These are phyloP conservation scores for Crenuchus spilurus DNA, from an alignment of 2,797 vertebrate species.

Conservation along the genomic window DNA sequence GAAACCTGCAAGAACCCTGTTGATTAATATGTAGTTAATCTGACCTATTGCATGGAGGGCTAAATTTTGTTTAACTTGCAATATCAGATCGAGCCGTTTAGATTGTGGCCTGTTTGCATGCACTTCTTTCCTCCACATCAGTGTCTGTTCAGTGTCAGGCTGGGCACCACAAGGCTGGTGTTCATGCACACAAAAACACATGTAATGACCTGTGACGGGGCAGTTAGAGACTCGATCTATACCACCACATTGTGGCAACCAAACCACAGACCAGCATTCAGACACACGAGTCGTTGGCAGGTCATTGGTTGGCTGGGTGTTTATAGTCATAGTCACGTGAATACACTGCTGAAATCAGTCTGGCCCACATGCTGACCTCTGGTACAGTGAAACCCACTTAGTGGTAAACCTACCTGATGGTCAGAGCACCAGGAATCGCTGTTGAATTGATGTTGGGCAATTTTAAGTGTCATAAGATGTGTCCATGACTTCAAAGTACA, in stretches of 20 bases:
- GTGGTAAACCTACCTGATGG: not conserved
- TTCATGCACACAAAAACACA: conserved; percentile 4
- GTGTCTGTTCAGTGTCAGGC: conserved; percentile 37
- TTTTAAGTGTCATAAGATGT: too few species aligned
- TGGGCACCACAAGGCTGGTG: conserved; percentile 14
- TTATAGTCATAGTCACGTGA: not conserved
- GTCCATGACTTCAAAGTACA: too few species aligned
- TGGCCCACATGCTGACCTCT: not conserved
- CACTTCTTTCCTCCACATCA: conserved; percentile 9
- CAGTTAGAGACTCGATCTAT: conserved; percentile 13
- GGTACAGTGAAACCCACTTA: not conserved
- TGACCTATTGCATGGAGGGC: not conserved
- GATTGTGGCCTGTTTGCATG: not conserved
- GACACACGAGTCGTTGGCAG: conserved; percentile 20
- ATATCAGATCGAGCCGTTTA: too few species aligned
- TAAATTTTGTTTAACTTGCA: too few species aligned
- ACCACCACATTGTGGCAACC: conserved; percentile 21
- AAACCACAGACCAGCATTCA: conserved; percentile 26
- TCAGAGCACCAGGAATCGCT: too few species aligned
- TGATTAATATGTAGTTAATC: too few species aligned
- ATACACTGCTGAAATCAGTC: not conserved
- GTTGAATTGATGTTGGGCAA: too few species aligned
- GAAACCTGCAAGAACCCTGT: too few species aligned
- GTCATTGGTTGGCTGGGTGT: not conserved
- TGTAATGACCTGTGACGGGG: not conserved